Base-by-base conservation (phyloP, 2,113 vertebrate genomes). In the Oenanthe melanoleuca region DNA sequence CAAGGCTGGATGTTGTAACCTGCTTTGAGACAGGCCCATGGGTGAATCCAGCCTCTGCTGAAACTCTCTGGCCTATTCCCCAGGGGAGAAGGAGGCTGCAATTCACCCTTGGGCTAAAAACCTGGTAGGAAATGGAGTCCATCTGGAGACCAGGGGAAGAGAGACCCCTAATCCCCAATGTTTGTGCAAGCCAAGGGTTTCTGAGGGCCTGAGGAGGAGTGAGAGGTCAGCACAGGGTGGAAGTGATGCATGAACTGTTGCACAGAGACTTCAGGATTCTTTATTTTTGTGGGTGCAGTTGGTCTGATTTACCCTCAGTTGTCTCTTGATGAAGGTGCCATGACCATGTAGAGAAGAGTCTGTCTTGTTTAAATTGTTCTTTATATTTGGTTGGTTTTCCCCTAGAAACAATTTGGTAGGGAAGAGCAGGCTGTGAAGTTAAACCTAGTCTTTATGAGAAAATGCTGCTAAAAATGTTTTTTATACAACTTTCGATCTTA, bases 311-410 rank as follows among this genome's bases (percentile, higher is more conserved):
- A 19, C 18, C 33, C 26, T 2, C 13, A 53, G 18, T 28, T 57
- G 16, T 49, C 59, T 44, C 25, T 53, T 0, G 1, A n/a, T 0
- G 0, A 31, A 47, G n/a, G 7, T 11, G 33, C 25, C 29, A 44
- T 26, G 60, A 9, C 24, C 12, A 14, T 3, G 11, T 22, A 34
- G 19, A 53, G 4, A 9, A 86, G 16, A 55, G 5, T 53, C 57
- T 66, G 42, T 33, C 28, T 56, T 82, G 21, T 17, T 73, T 55
- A 55, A 77, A 31, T 45, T 69, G 29, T 66, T 65, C 17, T 40
- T 91, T 47, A 31, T 6, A 9, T 63, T 69, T 47, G 3, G 5
- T 50, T 80, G 25, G 11, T 74, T 91, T 69, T 23, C 13, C 26
- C 13, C 10, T 52, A 47, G 56, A 84, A 83, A 71, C 52, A 47